Evolutionary conservation across 1,140 invertebrate genomes (phyloP), one percentile per base, ranked within the genome.

Genomic region (Drosophila orosa): DNA sequence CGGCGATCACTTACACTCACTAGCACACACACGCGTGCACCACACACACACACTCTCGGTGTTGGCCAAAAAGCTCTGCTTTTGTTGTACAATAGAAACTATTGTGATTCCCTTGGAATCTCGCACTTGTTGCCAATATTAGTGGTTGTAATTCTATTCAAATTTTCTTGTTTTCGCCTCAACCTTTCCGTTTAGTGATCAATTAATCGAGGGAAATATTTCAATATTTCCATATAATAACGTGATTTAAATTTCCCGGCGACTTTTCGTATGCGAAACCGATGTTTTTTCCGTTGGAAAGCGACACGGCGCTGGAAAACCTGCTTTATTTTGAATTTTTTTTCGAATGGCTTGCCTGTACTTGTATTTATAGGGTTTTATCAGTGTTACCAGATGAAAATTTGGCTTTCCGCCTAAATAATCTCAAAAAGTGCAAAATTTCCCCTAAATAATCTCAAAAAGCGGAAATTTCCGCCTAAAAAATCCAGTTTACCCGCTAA

Each of bases 1-100:
- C 22, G 50, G 65, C 65, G 50, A 69, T 68, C 67, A 39, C 66
- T 58, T 37, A 69, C 67, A 71, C 47, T 29, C 59, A 37, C 67
- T 47, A 29, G 9, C 31, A 56, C 67, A 35, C 39, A 19, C 25
- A 8, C 35, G 17, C 31, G 9, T n/a, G n/a, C n/a, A n/a, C n/a
- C n/a, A n/a, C n/a, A n/a, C 59, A 6, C 22, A 35, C 65, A 45
- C 40, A 22, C 37, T 15, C 65, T 44, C 25, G 45, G 29, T 17
- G 58, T 33, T 68, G 45, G 65, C 45, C 65, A 5, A 25, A 54
- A 67, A 69, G 52, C 67, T 71, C 42, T 39, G 67, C 31, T 56
- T 56, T 68, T 56, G 67, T 55, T 31, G 25, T 25, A 50, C 60
- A 42, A 65, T 50, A 40, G 39, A 40, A 60, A 60, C 60, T 40